Conservation (phyloP, 2,888 invertebrate species). For the Allolobophora icterica region DNA sequence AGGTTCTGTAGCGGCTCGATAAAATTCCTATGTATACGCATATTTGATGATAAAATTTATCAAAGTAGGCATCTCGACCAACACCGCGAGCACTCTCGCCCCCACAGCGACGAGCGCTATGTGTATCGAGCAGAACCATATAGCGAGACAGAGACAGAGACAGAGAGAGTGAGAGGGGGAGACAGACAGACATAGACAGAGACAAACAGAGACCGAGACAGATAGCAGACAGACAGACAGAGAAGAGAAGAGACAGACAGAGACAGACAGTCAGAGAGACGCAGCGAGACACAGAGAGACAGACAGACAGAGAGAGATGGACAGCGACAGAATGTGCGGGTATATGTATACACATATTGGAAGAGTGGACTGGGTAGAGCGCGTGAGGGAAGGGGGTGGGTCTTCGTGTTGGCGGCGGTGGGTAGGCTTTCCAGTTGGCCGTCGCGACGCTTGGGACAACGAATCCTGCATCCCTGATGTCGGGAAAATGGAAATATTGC, state of each 20-base stretch:
- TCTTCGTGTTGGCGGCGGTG: neutral
- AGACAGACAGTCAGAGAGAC: neutral
- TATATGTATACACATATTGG: neutral
- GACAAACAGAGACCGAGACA: neutral
- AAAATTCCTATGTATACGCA: neutral
- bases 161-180: neutral
- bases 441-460: slow-evolving; percentile 7
- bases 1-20: neutral
- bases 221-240: neutral
- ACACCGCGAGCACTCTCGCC: neutral
- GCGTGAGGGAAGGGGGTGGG: neutral
- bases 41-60: slow-evolving; percentile 26
- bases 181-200: neutral
- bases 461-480: neutral
- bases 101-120: neutral
- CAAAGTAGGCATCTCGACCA: neutral
- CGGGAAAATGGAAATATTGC: slow-evolving; percentile 22
- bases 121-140: neutral
- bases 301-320: neutral
- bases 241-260: neutral
- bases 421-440: neutral
- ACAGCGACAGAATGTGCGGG: neutral
- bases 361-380: neutral
- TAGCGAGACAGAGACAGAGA: neutral
- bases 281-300: neutral